Base-by-base conservation (phyloP, 1,140 invertebrate species). In the Macrocentrus cingulum region DNA sequence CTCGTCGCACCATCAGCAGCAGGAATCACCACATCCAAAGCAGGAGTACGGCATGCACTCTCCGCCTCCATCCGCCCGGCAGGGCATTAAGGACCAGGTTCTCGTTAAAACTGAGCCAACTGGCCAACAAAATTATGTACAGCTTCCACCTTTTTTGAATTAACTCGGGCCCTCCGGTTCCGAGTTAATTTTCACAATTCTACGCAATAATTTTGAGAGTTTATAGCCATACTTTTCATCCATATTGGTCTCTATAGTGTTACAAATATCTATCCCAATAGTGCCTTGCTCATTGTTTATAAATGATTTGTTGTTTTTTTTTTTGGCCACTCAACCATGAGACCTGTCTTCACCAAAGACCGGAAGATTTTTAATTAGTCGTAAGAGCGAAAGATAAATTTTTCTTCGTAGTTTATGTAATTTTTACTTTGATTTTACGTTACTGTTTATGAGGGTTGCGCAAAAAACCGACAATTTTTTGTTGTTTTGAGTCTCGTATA, bases 131-230 rank as follows among this genome's bases (percentile, higher is more conserved):
- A 84, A 80, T 45, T 88, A 87, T 65, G 86, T 87, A 5, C 83
- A 86, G 37, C 76, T 88, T 73, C 87, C 87, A 80, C 86, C 87
- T 85, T 88, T 89, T 87, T 83, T 87, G 83, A 88, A 88, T 81
- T 88, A 84, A 86, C 71, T 70, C 70, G 71, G 70, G 72, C 68
- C 67, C 75, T 76, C 55, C 61, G 66, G 57, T 69, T 71, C 66
- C 54, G 60, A 46, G 48, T 34, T 7, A 60, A 61, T 59, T 59
- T 42, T 42, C 22, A 57, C 15, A 6, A 39, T 32, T 7, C 23
- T 22, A 50, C 36, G 44, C 29, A 57, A 42, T 50, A 50, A 51
- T 29, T 62, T 57, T 65, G 58, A 48, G 48, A 50, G 34, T 56
- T 63, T 59, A 65, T 15, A 9, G 45, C n/a, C 29, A 23, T n/a